Evolutionary conservation across 2,113 vertebrate genomes (phyloP).

Genomic region (Delphinapterus leucas): DNA sequence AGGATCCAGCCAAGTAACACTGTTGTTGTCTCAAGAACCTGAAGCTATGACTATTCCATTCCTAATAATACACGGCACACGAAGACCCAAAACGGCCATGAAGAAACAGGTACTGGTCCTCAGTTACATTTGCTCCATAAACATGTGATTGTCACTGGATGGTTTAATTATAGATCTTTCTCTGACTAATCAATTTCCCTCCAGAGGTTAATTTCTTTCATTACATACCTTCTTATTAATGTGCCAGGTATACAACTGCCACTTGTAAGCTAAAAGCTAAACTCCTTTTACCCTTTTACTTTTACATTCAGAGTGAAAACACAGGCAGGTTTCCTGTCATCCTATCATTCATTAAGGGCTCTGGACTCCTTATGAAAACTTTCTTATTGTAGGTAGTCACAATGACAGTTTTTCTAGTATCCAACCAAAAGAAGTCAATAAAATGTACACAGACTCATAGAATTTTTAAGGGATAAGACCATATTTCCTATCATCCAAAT

Average conservation of each 20-base stretch:
- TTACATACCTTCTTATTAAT: conserved; percentile 2
- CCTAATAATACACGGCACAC: not conserved
- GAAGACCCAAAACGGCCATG: not conserved
- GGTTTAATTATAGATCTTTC: not conserved
- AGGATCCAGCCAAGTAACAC: not conserved
- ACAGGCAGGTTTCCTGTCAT: not conserved
- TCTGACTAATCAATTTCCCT: not conserved
- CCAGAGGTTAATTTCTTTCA: conserved; percentile 35
- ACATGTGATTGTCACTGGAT: not conserved
- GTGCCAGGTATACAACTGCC: not conserved
- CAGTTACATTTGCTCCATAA: not conserved
- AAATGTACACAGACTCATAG: not conserved
- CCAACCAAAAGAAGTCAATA: not conserved
- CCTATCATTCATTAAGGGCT: not conserved
- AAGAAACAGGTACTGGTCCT: not conserved
- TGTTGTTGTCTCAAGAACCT: not conserved
- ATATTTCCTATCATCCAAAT: not conserved
- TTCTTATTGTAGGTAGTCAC: not conserved
- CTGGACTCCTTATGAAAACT: not conserved
- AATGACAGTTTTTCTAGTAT: not conserved
- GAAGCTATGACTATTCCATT: not conserved
- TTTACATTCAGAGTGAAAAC: not conserved
- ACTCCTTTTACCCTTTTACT: not conserved
- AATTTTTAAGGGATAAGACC: not conserved
- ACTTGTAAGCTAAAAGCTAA: not conserved